Evolutionary conservation across 2,888 invertebrate genomes (phyloP), one percentile per base, ranked within the genome.

Genomic region (Alloscopus bannaensis): DNA sequence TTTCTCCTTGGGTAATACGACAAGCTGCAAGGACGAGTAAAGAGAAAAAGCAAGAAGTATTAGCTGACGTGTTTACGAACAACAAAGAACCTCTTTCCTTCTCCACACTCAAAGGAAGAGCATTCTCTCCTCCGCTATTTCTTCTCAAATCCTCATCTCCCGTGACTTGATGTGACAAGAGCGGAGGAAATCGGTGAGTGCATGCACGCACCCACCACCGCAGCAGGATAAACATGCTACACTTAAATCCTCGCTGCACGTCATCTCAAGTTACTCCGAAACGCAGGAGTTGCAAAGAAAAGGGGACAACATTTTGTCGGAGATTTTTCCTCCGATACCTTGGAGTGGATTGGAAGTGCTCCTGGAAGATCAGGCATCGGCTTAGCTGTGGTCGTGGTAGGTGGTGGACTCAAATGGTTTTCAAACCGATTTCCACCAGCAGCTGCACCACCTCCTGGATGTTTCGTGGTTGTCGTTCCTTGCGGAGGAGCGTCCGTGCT

Each of bases 301-400:
- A n/a, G n/a, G n/a, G n/a, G n/a, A n/a, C n/a, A n/a, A n/a, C n/a
- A n/a, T n/a, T n/a, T n/a, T n/a, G n/a, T n/a, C n/a, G n/a, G n/a
- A n/a, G n/a, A n/a, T n/a, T n/a, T n/a, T n/a, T n/a, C n/a, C n/a
- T n/a, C n/a, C n/a, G 4, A 47, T 75, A 86, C 86, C 84, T 85
- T 86, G 47, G 86, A 86, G 65, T 84, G 85, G 72, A 86, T 86
- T 18, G 86, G 86, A 60, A 86, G 81, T 36, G 86, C 85, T 69
- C 84, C 83, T 45, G 86, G 86, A 45, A 86, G 72, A 72, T 86
- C 86, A 28, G 81, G 86, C 66, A 83, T 73, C 2, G 85, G 84
- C 60, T 85, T 85, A 4, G 81, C 52, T n/a, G 85, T 84, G 18
- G 84, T 84, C 13, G 72, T 78, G 4, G 76, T 73, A 6, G 80